Evolutionary conservation across 2,797 vertebrate species (phyloP).

Genomic region (Pseudomugil tenellus): DNA sequence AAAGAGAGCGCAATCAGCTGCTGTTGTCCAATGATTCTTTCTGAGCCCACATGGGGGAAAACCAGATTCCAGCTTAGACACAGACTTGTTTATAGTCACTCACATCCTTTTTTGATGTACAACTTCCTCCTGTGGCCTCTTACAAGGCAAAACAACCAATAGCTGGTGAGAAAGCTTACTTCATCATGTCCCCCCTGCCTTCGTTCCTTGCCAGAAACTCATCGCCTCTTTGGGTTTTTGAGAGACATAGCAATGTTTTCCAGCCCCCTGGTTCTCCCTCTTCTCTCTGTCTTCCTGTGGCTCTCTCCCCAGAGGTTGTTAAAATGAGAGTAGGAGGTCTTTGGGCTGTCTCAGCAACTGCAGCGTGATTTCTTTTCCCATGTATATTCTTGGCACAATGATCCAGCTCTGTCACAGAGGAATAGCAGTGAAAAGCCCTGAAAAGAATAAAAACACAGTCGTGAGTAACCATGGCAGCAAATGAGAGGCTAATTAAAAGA

Average conservation of each 20-base stretch:
- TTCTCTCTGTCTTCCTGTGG: slow-evolving; percentile 17
- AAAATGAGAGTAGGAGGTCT: slow-evolving; percentile 39
- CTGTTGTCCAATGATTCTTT: slow-evolving; percentile 2
- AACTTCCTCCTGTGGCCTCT: slow-evolving; percentile 37
- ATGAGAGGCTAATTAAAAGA: slow-evolving; percentile 11
- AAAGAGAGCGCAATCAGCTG: background rate
- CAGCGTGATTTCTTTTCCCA: slow-evolving; percentile 53
- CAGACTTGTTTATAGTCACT: slow-evolving; percentile 48
- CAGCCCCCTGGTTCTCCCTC: slow-evolving; percentile 38
- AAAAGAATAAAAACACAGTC: slow-evolving; percentile 46
- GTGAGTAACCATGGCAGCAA: slow-evolving; percentile 42
- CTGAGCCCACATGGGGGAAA: slow-evolving; percentile 13
- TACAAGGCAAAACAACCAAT: slow-evolving; percentile 23
- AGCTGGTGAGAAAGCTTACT: slow-evolving; percentile 23
- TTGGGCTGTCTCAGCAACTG: slow-evolving; percentile 41
- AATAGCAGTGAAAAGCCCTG: slow-evolving; percentile 39
- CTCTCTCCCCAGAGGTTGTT: slow-evolving; percentile 32
- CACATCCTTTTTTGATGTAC: slow-evolving; percentile 58
- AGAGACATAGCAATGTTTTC: slow-evolving; percentile 43
- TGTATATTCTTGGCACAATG: slow-evolving; percentile 52
- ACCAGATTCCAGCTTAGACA: slow-evolving; percentile 25
- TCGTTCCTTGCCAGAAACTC: slow-evolving; percentile 38
- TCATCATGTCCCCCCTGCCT: slow-evolving; percentile 36
- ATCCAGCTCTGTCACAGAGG: slow-evolving; percentile 31
- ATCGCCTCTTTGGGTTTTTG: slow-evolving; percentile 34